Base-by-base conservation (phyloP, 1,140 invertebrate species). In the Leguminivora glycinivorella region DNA sequence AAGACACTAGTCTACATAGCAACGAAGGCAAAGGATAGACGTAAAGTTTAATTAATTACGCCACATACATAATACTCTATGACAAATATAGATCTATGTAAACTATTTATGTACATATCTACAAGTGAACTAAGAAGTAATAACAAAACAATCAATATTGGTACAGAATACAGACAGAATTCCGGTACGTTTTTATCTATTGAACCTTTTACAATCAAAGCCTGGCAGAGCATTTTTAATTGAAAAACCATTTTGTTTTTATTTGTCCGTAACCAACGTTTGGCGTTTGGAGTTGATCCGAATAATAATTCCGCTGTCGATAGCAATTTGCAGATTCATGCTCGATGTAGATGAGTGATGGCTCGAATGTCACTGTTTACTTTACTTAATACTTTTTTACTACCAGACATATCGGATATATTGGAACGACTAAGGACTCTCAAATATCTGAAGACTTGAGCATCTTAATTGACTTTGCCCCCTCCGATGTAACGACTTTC, bases 181-280 rank as follows among this genome's bases (percentile, higher is more conserved):
- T 22, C 4, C 0, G 6, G 7, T 52, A 9, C 17, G 5, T 6
- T 19, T 52, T 7, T 52, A 22, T 0, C 17, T 19, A 52, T 52
- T 52, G 47, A 52, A 22, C 19, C 19, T 52, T 52, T 52, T 52
- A 52, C 47, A 52, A 22, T 52, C 19, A 22, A 22, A 52, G 19
- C 47, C 17, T n/a, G 17, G 47, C 47, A 52, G n/a, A 52, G 47
- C 47, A 9, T 52, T 43, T 52, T 52, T 52, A 52, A 52, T 52
- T 52, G 19, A 52, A 52, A 52, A 52, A 22, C 17, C 47, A 52
- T 52, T 52, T 52, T 52, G 47, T 52, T 52, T 52, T 52, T 22
- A 22, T 52, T 52, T 19, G 47, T 52, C 7, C 47, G 14, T 19
- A 52, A 52, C 47, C 47, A 52, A 52, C 47, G 47, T 52, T 47